Conservation (phyloP, 2,797 vertebrate genomes). For the Spinus olivaceus region DNA sequence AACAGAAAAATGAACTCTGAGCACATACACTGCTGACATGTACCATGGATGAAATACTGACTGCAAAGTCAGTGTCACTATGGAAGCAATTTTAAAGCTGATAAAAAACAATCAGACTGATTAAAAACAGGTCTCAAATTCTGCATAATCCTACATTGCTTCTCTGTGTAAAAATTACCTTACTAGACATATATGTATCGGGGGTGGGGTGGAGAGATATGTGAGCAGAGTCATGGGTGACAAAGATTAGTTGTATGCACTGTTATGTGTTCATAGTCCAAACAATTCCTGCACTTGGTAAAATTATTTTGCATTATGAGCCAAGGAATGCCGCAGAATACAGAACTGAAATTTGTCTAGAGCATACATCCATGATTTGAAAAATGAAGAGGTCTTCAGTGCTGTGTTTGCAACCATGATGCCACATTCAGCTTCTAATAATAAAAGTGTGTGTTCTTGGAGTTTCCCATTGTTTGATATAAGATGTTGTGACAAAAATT, state of each 20-base stretch:
- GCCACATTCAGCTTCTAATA: neutral
- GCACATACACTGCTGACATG: fast-evolving
- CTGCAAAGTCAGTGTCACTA: neutral
- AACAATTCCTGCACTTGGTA: neutral
- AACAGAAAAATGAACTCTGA: neutral
- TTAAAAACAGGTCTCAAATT: neutral
- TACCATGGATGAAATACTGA: neutral
- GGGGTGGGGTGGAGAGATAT: neutral
- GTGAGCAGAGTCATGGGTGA: neutral
- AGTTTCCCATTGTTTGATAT: neutral
- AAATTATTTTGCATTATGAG: neutral
- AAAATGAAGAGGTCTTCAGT: neutral
- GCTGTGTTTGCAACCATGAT: neutral
- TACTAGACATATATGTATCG: neutral
- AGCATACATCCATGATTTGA: neutral
- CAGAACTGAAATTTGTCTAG: neutral
- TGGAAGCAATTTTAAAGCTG: neutral
- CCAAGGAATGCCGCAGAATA: neutral
- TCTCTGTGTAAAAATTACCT: neutral
- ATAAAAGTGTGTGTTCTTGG: neutral
- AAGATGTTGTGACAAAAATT: neutral
- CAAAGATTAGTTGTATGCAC: neutral
- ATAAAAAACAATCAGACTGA: neutral
- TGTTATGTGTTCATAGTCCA: neutral
- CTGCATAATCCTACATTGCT: neutral